These are phyloP conservation scores for Drosophila orena DNA, from an alignment of 1,140 invertebrate genomes.

Conservation along the genomic window DNA sequence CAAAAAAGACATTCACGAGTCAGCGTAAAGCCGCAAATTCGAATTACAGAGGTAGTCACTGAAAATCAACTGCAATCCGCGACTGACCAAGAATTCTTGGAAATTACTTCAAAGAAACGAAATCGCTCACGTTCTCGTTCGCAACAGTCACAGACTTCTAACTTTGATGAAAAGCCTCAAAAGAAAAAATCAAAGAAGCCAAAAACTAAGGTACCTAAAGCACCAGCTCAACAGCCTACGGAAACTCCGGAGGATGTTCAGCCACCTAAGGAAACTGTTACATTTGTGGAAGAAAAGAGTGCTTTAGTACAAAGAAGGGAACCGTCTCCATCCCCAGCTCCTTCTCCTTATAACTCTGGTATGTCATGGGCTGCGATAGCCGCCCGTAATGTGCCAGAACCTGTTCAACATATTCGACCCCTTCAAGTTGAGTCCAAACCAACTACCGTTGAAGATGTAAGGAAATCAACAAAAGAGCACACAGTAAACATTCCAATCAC, in stretches of 20 bases:
- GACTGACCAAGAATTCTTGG: conserved; percentile 69
- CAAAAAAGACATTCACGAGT: conserved; percentile 58
- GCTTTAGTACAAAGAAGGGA: neutral
- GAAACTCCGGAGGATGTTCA: conserved; percentile 6
- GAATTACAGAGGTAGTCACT: conserved; percentile 48
- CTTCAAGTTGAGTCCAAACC: conserved; percentile 47
- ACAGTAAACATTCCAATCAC: conserved; percentile 53
- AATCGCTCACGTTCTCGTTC: conserved; percentile 76
- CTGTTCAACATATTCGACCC: conserved; percentile 66
- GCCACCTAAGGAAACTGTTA: neutral
- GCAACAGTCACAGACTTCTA: conserved; percentile 61
- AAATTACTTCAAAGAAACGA: conserved; percentile 63
- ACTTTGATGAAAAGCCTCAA: conserved; percentile 49
- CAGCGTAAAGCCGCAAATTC: conserved; percentile 54
- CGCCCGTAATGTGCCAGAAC: conserved; percentile 80
- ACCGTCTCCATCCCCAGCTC: conserved; percentile 10
- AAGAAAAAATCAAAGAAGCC: conserved; percentile 70
- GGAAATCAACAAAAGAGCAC: conserved; percentile 17
- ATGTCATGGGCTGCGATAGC: conserved; percentile 81
- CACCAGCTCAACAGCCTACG: neutral
- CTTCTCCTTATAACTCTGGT: conserved; percentile 46
- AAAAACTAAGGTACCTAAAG: conserved; percentile 30
- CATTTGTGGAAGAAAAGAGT: neutral
- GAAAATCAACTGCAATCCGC: conserved; percentile 23
- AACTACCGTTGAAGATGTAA: conserved; percentile 7